Percentiles rank a stretch among this genome's conserved stretches.
These are phyloP conservation scores for Cottus gobio DNA, from an alignment of 2,113 vertebrate species.

Conservation along the genomic window DNA sequence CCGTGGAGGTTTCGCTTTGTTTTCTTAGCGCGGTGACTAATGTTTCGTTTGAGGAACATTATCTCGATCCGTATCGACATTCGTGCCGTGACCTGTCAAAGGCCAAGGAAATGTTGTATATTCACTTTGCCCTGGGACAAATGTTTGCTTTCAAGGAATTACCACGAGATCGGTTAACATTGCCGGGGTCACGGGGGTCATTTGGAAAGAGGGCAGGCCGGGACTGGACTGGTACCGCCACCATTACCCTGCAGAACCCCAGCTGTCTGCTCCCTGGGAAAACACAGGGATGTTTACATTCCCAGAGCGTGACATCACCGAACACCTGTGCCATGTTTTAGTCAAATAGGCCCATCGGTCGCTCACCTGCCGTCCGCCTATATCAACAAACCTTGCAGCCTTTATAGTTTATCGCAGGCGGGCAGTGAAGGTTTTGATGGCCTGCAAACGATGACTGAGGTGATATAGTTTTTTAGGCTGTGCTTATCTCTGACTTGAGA, in stretches of 20 bases:
- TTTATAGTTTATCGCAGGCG: slow-evolving; percentile 48
- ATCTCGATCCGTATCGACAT: slow-evolving; percentile 21
- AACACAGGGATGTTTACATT: slow-evolving; percentile 75
- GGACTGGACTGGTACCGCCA: slow-evolving; percentile 50
- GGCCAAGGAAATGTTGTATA: slow-evolving; percentile 47
- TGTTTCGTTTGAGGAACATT: slow-evolving; percentile 16
- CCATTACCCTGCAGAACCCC: slow-evolving; percentile 53
- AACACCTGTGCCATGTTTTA: slow-evolving; percentile 73
- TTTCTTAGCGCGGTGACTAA: slow-evolving; percentile 14
- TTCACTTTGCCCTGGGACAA: slow-evolving; percentile 43
- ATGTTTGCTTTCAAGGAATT: slow-evolving; percentile 58
- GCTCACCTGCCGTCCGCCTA: slow-evolving; percentile 69
- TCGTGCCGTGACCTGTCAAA: slow-evolving; percentile 35
- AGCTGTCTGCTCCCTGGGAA: slow-evolving; percentile 65
- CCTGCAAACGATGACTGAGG: slow-evolving; percentile 35
- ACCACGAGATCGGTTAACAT: slow-evolving; percentile 56
- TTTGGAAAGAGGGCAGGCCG: slow-evolving; percentile 14
- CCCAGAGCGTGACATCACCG: slow-evolving; percentile 62
- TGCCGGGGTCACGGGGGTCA: slow-evolving; percentile 53
- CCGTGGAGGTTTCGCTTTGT: slow-evolving; percentile 8
- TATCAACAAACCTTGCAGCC: slow-evolving; percentile 56
- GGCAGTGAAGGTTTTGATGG: slow-evolving; percentile 50
- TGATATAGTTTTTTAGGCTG: slow-evolving; percentile 21
- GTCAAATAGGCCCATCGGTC: slow-evolving; percentile 40
- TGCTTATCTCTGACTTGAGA: slow-evolving; percentile 35